Percentiles rank a stretch among this genome's conserved stretches.
phyloP scores from a whole-genome alignment of 2,113 vertebrate species.

The Datnioides undecimradiatus region DNA sequence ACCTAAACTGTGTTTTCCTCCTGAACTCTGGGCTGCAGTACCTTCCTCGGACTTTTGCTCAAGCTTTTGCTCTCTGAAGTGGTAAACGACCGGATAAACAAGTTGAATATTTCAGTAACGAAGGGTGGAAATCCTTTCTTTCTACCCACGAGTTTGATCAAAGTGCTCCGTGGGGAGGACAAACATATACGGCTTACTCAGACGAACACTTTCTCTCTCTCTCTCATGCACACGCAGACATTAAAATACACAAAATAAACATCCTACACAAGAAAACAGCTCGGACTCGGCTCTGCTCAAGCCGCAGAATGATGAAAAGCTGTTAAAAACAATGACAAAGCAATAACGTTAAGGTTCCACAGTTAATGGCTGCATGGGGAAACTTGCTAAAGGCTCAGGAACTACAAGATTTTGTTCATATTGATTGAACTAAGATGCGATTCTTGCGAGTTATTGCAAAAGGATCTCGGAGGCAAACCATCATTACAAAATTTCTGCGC shows the following conservation, averaged over 20 bases:
- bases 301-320: conserved; percentile 23
- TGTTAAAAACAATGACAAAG: conserved; percentile 10
- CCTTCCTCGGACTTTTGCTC: conserved; percentile 20
- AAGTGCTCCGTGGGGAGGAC: conserved; percentile 64
- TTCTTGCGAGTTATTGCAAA: conserved; percentile 8
- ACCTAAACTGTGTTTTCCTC: conserved; percentile 11
- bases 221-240: conserved; percentile 6
- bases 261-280: conserved; percentile 17
- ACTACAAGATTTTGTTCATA: conserved; percentile 2
- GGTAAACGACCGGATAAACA: conserved; percentile 56
- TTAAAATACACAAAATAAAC: conserved; percentile 49
- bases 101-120: conserved; percentile 63
- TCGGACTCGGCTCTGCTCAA: not conserved
- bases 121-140: conserved; percentile 42
- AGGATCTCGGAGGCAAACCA: conserved; percentile 22
- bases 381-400: conserved; percentile 10
- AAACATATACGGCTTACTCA: conserved; percentile 36
- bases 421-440: conserved; percentile 14
- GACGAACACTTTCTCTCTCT: conserved; percentile 25
- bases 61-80: conserved; percentile 34
- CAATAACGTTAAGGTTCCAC: not conserved
- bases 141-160: conserved; percentile 66
- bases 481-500: not conserved
- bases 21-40: conserved; percentile 10
- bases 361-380: conserved; percentile 9